phyloP scores from a whole-genome alignment of 2,113 vertebrate genomes.

The Cynocephalus volans region DNA sequence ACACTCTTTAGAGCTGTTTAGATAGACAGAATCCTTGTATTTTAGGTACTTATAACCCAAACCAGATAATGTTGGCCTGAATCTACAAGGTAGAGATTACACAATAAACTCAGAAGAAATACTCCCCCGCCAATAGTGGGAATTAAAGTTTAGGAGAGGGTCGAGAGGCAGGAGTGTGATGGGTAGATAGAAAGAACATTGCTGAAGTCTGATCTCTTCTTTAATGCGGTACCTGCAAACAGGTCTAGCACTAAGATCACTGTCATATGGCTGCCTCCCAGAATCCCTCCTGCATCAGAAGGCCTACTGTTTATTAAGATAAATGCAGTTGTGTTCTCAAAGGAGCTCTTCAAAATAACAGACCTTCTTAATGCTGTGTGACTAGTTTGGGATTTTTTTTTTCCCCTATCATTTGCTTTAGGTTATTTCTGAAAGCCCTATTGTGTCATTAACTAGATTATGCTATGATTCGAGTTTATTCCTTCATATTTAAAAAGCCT shows the following conservation, averaged over 20 bases:
- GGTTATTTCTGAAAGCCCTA: conserved; percentile 78
- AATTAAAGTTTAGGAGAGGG: background rate
- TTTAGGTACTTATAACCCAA: background rate
- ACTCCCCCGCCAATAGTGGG: background rate
- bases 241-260: background rate
- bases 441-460: conserved; percentile 79
- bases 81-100: background rate
- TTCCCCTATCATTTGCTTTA: conserved; percentile 65
- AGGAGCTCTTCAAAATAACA: conserved; percentile 46
- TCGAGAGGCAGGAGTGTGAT: background rate
- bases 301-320: conserved; percentile 52
- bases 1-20: background rate
- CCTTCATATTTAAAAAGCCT: conserved; percentile 86
- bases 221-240: background rate
- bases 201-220: conserved; percentile 3
- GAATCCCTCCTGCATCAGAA: background rate
- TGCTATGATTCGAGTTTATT: conserved; percentile 68
- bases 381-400: conserved; percentile 64
- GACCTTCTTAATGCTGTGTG: background rate
- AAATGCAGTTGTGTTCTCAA: conserved; percentile 44
- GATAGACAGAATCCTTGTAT: background rate
- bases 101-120: background rate
- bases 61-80: background rate
- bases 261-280: background rate
- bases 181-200: background rate